Base-by-base conservation (phyloP, 2,888 invertebrate species). In the Gisinianus flammeolus region DNA sequence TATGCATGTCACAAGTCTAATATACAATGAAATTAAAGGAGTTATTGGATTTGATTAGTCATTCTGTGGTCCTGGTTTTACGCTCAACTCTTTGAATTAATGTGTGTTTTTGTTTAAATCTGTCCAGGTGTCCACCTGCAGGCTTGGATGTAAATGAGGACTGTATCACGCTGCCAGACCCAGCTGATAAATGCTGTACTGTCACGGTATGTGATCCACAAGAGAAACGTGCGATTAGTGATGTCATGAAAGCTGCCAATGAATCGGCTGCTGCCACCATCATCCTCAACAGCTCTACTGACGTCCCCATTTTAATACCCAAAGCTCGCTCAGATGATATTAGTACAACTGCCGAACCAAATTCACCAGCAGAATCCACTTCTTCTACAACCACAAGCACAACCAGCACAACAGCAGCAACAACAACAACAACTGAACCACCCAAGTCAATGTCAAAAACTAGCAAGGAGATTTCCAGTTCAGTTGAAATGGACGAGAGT, bases 181-280 rank as follows among this genome's bases (percentile, higher is more conserved):
- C 94, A 0, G 91, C 91, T 73, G 95, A 96, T 86, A 88, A 91
- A 0, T 96, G 96, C 86, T 96, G 96, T 85, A 94, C 92, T 83
- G 90, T 94, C 81, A 92, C 95, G 80, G 89, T 95, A 2, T 96
- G 96, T 86, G 95, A 81, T 24, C 81, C 81, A 62, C 66, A 80
- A 28, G 83, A 82, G 12, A 74, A 81, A n/a, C 71, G 80, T n/a
- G 82, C 81, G 1, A 69, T 84, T 26, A 82, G 80, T 76, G 84
- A 84, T 72, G 84, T 84, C 26, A 84, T 84, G 84, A 84, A 83
- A 73, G 80, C 81, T 6, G 80, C 81, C 31, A 79, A 79, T n/a
- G 80, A 78, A 24, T 62, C 77, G 6, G n/a, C 35, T 2, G 19
- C 31, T 19, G 33, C 64, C 12, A 62, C 44, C 24, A 54, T 67